A percentile compares a stretch with the other conserved stretches of the same genome.
These are phyloP conservation scores for Uria aalge DNA, from an alignment of 2,113 vertebrate species.

Conservation along the genomic window DNA sequence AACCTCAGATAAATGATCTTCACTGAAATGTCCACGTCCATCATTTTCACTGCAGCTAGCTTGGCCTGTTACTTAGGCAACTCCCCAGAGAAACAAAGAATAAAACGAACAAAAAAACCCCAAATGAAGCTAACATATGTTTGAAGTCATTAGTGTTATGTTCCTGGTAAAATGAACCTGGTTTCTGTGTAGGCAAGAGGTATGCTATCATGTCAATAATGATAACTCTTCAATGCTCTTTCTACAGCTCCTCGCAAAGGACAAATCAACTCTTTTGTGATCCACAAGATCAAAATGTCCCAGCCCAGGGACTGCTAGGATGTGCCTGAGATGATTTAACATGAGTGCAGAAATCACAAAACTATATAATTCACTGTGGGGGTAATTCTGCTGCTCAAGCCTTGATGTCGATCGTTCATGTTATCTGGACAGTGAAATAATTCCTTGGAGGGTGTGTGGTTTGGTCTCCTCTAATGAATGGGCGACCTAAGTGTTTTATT, in stretches of 20 bases:
- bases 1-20: background rate
- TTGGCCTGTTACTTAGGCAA: background rate
- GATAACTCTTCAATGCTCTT: background rate
- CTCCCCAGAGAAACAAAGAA: background rate
- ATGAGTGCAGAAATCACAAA: background rate
- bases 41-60: background rate
- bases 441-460: background rate
- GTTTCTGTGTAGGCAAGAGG: background rate
- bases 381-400: background rate
- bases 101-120: background rate
- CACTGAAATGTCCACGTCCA: background rate
- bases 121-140: accelerated
- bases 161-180: background rate
- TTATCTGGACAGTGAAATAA: background rate
- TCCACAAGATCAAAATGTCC: background rate
- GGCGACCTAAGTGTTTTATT: background rate
- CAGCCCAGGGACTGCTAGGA: background rate
- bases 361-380: background rate
- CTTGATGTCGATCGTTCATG: background rate
- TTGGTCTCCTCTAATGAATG: background rate
- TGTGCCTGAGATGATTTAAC: background rate
- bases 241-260: background rate
- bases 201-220: background rate
- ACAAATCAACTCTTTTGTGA: background rate
- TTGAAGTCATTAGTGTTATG: background rate